These are phyloP conservation scores for Cerceris ruficornis DNA, from an alignment of 2,888 invertebrate species.

Conservation along the genomic window DNA sequence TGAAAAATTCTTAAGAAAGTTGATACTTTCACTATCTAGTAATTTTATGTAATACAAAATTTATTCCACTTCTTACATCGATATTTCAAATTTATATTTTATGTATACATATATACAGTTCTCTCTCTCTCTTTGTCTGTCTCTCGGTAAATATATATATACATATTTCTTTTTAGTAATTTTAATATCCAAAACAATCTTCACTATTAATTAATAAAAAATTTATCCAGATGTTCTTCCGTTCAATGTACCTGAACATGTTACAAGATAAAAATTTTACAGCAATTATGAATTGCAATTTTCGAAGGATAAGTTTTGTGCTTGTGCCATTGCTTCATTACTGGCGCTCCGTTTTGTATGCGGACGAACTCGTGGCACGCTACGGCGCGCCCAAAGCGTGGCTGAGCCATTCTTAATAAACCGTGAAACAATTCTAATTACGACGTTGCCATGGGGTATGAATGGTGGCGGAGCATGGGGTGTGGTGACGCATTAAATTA, in stretches of 20 bases:
- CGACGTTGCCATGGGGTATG: conserved; percentile 48
- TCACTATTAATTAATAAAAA: too few species aligned
- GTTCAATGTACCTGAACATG: too few species aligned
- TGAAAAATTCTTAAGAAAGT: neutral
- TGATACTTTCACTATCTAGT: neutral
- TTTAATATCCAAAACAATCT: too few species aligned
- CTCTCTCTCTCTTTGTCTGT: too few species aligned
- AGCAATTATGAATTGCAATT: too few species aligned
- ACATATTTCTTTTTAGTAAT: too few species aligned
- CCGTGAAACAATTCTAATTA: conserved; percentile 77
- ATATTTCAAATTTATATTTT: too few species aligned
- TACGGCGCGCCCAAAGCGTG: conserved; percentile 58
- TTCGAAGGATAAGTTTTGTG: neutral
- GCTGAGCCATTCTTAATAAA: conserved; percentile 67
- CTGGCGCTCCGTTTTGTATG: neutral
- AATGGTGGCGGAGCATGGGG: conserved; percentile 34
- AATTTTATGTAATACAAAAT: neutral
- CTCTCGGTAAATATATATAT: too few species aligned
- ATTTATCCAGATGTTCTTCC: too few species aligned
- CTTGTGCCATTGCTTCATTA: neutral
- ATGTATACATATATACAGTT: too few species aligned
- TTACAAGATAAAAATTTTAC: too few species aligned
- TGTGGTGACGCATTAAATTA: conserved; percentile 63
- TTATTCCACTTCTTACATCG: too few species aligned
- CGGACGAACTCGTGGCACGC: conserved; percentile 21